These are phyloP conservation scores for Nannoperca obscura DNA, from an alignment of 2,797 vertebrate genomes.

Conservation along the genomic window DNA sequence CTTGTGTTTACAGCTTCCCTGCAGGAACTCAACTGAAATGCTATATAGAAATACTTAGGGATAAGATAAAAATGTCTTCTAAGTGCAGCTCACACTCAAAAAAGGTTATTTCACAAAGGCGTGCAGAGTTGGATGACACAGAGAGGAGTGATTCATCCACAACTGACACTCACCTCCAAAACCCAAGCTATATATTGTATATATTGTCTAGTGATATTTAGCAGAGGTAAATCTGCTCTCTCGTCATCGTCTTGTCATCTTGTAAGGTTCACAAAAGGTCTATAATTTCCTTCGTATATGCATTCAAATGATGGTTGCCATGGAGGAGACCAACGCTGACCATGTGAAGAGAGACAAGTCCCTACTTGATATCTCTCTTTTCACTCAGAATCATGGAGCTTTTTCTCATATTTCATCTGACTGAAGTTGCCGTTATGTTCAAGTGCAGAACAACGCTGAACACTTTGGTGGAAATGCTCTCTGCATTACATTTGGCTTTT, in stretches of 20 bases:
- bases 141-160: conserved; percentile 67
- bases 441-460: conserved; percentile 59
- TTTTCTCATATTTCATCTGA: conserved; percentile 57
- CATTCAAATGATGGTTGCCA: conserved; percentile 63
- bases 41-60: conserved; percentile 64
- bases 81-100: conserved; percentile 61
- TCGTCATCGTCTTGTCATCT: conserved; percentile 72
- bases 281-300: conserved; percentile 63
- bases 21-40: conserved; percentile 63
- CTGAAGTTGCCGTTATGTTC: conserved; percentile 57
- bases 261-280: conserved; percentile 53
- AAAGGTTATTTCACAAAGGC: conserved; percentile 72
- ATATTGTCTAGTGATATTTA: conserved; percentile 65
- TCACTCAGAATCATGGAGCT: conserved; percentile 30
- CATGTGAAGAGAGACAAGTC: conserved; percentile 46
- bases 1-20: conserved; percentile 47
- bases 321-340: conserved; percentile 58
- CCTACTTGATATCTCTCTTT: conserved; percentile 13
- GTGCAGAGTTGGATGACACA: conserved; percentile 59
- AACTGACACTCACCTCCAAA: conserved; percentile 64
- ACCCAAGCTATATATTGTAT: conserved; percentile 64
- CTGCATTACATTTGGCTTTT: conserved; percentile 74
- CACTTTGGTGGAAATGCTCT: conserved; percentile 71
- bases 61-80: conserved; percentile 66
- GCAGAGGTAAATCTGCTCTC: conserved; percentile 61